Percentiles rank a stretch among this genome's conserved stretches.
phyloP scores from a whole-genome alignment of 2,113 vertebrate species.

The Myodes glareolus region DNA sequence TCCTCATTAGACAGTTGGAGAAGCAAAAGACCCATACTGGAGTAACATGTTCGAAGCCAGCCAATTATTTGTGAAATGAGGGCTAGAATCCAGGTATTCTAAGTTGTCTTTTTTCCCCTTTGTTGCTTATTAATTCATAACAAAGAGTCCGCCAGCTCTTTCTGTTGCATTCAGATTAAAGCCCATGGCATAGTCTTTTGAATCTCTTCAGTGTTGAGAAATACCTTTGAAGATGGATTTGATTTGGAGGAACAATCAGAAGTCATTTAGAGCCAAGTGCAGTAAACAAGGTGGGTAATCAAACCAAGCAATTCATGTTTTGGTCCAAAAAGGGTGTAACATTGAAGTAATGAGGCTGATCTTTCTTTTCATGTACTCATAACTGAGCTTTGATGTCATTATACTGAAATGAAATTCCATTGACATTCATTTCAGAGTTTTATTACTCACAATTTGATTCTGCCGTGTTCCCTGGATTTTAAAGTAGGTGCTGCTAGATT shows the following conservation, averaged over 20 bases:
- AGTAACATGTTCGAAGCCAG: slow-evolving; percentile 25
- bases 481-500: slow-evolving; percentile 2
- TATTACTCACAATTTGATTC: slow-evolving; percentile 69
- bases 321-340: slow-evolving; percentile 50
- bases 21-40: background rate
- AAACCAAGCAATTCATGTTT: slow-evolving; percentile 63
- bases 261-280: slow-evolving; percentile 69
- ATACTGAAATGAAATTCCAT: slow-evolving; percentile 67
- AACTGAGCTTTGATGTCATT: slow-evolving; percentile 66
- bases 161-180: slow-evolving; percentile 64
- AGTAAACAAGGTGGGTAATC: slow-evolving; percentile 62
- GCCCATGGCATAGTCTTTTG: slow-evolving; percentile 63
- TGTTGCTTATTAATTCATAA: slow-evolving; percentile 70
- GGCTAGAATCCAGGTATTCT: slow-evolving; percentile 55
- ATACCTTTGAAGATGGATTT: slow-evolving; percentile 75
- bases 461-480: slow-evolving; percentile 34
- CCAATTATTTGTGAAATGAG: slow-evolving; percentile 60
- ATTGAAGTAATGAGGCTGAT: slow-evolving; percentile 48
- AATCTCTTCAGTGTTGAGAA: slow-evolving; percentile 64
- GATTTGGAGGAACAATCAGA: slow-evolving; percentile 70
- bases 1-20: slow-evolving; percentile 1
- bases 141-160: slow-evolving; percentile 36
- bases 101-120: background rate
- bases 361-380: slow-evolving; percentile 43
- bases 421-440: slow-evolving; percentile 65